Conservation (phyloP, 2,797 vertebrate species). For the Labeo calbasu region DNA sequence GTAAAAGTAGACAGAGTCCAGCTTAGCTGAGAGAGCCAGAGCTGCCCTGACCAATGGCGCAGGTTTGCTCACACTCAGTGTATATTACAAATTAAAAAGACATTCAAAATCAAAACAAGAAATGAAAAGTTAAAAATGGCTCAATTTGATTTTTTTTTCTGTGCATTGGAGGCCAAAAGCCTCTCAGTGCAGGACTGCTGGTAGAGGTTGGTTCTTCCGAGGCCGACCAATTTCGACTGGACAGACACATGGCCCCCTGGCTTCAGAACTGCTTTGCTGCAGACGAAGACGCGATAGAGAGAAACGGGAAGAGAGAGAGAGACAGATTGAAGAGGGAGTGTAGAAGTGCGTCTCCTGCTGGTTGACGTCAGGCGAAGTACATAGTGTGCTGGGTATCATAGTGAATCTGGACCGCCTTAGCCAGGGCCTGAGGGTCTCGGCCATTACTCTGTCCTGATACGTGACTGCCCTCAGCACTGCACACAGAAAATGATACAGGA, state of each 20-base stretch:
- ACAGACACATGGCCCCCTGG: conserved; percentile 63
- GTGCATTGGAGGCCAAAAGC: conserved; percentile 80
- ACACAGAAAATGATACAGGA: not conserved
- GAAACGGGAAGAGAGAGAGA: conserved; percentile 37
- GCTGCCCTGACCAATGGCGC: conserved; percentile 79
- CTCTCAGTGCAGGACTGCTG: conserved; percentile 89
- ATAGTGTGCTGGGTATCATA: conserved; percentile 99
- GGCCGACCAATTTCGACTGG: conserved; percentile 67
- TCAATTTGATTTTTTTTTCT: conserved; percentile 82
- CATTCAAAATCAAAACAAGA: conserved; percentile 75
- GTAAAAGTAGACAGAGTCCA: conserved; percentile 94
- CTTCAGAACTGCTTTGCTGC: conserved; percentile 76
- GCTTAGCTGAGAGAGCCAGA: conserved; percentile 81
- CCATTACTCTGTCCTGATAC: conserved; percentile 99
- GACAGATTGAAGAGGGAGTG: conserved; percentile 55
- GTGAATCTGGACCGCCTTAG: conserved; percentile 99
- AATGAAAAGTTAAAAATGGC: conserved; percentile 84
- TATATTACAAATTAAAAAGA: conserved; percentile 79
- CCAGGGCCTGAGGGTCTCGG: conserved; percentile 95
- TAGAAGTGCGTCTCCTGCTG: conserved; percentile 63
- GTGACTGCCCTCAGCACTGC: conserved; percentile 97
- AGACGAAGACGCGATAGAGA: conserved; percentile 66
- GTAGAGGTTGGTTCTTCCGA: conserved; percentile 82
- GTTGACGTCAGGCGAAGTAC: conserved; percentile 94
- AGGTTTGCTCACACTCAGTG: conserved; percentile 84